Conservation (phyloP, 1,140 invertebrate genomes). For the Bursaphelenchus mucronatus region DNA sequence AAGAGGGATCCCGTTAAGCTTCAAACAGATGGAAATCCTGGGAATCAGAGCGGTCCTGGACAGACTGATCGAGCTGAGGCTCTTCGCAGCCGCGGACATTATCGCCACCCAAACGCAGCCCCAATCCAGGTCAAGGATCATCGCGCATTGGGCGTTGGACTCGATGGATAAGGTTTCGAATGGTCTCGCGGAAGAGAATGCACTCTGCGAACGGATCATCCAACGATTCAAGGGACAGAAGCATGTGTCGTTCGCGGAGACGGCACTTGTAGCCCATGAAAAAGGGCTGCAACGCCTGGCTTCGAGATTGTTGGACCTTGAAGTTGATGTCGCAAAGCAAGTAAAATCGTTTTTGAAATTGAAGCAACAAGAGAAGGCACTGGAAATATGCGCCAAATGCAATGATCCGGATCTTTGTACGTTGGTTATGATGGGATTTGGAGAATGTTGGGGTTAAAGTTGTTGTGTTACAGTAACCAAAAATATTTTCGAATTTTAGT, state of each 20-base stretch:
- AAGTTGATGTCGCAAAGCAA: conserved; percentile 11
- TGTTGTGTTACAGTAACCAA: not conserved
- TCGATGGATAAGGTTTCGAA: conserved; percentile 4
- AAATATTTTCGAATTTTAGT: conserved; percentile 6
- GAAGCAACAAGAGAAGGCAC: conserved; percentile 5
- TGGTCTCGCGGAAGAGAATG: conserved; percentile 6
- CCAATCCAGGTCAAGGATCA: not conserved
- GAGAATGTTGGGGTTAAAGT: not conserved
- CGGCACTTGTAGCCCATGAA: not conserved
- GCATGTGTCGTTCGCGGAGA: conserved; percentile 7
- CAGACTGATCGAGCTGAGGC: conserved; percentile 3
- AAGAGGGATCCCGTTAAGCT: conserved; percentile 7
- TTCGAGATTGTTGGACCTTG: conserved; percentile 1
- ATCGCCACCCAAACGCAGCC: conserved; percentile 1
- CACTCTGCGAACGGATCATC: conserved; percentile 4
- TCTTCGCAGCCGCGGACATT: conserved; percentile 10
- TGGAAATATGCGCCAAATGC: conserved; percentile 15
- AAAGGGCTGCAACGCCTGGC: conserved; percentile 16
- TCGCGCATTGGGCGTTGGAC: conserved; percentile 17
- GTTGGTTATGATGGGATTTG: not conserved
- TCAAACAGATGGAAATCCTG: conserved; percentile 1
- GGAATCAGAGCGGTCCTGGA: conserved; percentile 10
- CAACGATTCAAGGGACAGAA: conserved; percentile 10
- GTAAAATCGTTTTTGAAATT: conserved; percentile 12
- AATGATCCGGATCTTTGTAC: conserved; percentile 18